Percentiles rank a stretch among this genome's conserved stretches.
Conservation (phyloP, 2,888 invertebrate genomes). For the Cosmia pyralina region DNA sequence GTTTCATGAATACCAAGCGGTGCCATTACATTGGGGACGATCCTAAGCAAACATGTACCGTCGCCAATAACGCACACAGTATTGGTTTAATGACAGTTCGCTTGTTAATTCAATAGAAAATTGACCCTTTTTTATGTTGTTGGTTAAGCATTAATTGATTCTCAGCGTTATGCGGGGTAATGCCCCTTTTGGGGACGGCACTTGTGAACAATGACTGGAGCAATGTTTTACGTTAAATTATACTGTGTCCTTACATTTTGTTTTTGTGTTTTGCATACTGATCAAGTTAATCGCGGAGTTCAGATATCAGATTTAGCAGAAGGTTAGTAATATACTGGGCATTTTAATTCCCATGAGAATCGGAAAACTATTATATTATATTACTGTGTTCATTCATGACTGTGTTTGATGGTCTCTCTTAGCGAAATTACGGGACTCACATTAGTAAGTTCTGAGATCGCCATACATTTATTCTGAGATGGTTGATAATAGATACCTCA, state of each 20-base stretch:
- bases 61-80: conserved; percentile 58
- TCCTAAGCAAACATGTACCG: conserved; percentile 61
- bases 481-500: not conserved
- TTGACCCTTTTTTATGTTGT: conserved; percentile 51
- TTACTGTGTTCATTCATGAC: too few relatives aligned
- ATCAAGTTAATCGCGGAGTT: not conserved
- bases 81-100: conserved; percentile 62
- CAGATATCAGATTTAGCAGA: conserved; percentile 6
- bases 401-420: too few relatives aligned
- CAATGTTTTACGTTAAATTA: conserved; percentile 32
- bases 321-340: not conserved
- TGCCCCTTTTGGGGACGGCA: conserved; percentile 24
- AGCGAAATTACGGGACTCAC: too few relatives aligned
- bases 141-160: conserved; percentile 54
- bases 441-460: too few relatives aligned
- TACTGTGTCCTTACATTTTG: conserved; percentile 10
- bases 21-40: conserved; percentile 54
- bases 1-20: conserved; percentile 61
- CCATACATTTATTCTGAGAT: not conserved
- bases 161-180: conserved; percentile 20
- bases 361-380: too few relatives aligned
- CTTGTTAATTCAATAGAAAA: conserved; percentile 63
- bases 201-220: conserved; percentile 25
- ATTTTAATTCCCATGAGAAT: not conserved
- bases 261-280: conserved; percentile 25